phyloP scores from a whole-genome alignment of 2,113 vertebrate species.

The Hystrix cristata region DNA sequence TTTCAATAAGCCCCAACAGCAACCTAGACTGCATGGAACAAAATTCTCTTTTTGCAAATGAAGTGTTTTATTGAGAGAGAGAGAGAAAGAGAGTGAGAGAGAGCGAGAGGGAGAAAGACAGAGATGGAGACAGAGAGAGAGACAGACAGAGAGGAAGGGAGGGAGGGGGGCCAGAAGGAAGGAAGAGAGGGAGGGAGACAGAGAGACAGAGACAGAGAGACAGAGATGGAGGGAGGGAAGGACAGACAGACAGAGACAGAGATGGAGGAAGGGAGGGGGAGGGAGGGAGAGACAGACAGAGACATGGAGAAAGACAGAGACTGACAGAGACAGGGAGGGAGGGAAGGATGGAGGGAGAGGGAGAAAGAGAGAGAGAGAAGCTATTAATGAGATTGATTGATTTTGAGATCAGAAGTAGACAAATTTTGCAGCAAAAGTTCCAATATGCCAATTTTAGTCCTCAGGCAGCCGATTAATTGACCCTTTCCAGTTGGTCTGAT shows the following conservation, averaged over 20 bases:
- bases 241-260: too few species aligned
- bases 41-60: neutral
- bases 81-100: neutral
- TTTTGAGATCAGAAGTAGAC: slow-evolving; percentile 30
- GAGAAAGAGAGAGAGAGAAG: neutral
- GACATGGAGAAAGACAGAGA: too few species aligned
- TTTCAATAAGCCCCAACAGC: neutral
- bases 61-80: neutral
- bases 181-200: neutral
- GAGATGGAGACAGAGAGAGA: neutral
- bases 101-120: neutral
- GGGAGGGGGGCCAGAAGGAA: accelerated
- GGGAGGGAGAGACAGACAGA: too few species aligned
- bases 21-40: neutral
- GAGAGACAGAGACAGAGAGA: accelerated
- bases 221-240: too few species aligned
- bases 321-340: too few species aligned
- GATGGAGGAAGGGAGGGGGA: too few species aligned
- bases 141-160: too few species aligned
- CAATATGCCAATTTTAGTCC: slow-evolving; percentile 44
- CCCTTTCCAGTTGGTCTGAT: neutral
- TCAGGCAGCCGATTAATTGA: neutral
- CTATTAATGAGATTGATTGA: slow-evolving; percentile 26
- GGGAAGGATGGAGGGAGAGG: neutral
- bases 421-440: slow-evolving; percentile 18